Percentiles rank a stretch among this genome's conserved stretches.
These are phyloP conservation scores for Geodia barretti DNA, from an alignment of 37 sponge, comb jelly and placozoan species.

Conservation along the genomic window DNA sequence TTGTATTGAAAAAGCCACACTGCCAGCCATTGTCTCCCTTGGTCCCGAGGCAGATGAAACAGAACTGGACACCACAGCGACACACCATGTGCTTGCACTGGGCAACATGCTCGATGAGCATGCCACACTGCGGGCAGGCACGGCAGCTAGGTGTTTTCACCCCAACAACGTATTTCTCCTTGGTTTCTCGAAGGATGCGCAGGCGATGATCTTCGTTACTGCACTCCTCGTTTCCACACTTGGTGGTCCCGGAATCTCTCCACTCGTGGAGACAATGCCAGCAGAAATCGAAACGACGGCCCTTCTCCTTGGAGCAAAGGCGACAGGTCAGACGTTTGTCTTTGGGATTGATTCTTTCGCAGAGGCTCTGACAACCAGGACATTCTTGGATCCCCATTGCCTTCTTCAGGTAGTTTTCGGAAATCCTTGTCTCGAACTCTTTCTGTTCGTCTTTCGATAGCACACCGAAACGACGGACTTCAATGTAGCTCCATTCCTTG, in stretches of 20 bases:
- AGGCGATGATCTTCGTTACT: slow-evolving; percentile 9
- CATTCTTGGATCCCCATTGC: slow-evolving; percentile 47
- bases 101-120: slow-evolving; percentile 43
- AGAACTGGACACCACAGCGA: slow-evolving; percentile 42
- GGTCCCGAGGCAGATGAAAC: slow-evolving; percentile 44
- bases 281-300: slow-evolving; percentile 22
- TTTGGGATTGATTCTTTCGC: slow-evolving; percentile 31
- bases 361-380: slow-evolving; percentile 41
- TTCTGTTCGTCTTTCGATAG: slow-evolving; percentile 10
- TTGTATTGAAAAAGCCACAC: slow-evolving; percentile 51
- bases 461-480: slow-evolving; percentile 19
- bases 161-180: slow-evolving; percentile 23
- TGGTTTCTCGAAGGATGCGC: slow-evolving; percentile 28
- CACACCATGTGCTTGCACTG: slow-evolving; percentile 69
- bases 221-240: slow-evolving; percentile 50
- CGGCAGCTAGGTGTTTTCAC: slow-evolving; percentile 46
- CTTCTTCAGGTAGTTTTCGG: slow-evolving; percentile 17
- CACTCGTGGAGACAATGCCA: slow-evolving; percentile 44
- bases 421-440: slow-evolving; percentile 14
- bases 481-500: slow-evolving; percentile 19
- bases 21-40: slow-evolving; percentile 18
- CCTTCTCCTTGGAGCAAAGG: slow-evolving; percentile 32
- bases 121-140: slow-evolving; percentile 55
- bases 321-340: slow-evolving; percentile 19
- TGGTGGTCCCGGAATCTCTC: slow-evolving; percentile 17